Conservation (phyloP, 2,888 invertebrate species). For the Acanthosepion pharaonis region DNA sequence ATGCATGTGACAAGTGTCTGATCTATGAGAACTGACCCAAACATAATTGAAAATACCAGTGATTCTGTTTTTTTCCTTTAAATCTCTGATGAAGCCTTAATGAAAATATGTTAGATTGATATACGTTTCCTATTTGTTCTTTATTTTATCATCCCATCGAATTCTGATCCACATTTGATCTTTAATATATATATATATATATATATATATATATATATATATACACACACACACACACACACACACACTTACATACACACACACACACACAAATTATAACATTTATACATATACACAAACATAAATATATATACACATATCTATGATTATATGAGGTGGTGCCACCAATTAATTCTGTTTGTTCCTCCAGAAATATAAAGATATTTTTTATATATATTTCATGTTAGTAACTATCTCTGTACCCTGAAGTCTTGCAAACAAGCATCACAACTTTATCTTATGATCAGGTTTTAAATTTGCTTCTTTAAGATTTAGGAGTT, state of each 20-base stretch:
- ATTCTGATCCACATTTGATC: too few relatives aligned
- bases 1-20: too few relatives aligned
- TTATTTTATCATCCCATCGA: too few relatives aligned
- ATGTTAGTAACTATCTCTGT: neutral
- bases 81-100: too few relatives aligned
- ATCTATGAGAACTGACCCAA: too few relatives aligned
- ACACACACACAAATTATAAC: neutral
- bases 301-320: neutral
- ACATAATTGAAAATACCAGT: too few relatives aligned
- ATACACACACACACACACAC: neutral
- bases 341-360: neutral
- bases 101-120: too few relatives aligned
- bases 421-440: neutral
- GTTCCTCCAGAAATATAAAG: neutral
- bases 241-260: neutral
- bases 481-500: too few relatives aligned
- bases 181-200: neutral
- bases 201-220: slow-evolving; percentile 38
- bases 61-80: too few relatives aligned
- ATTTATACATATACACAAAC: neutral
- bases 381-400: neutral
- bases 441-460: neutral
- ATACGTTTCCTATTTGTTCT: too few relatives aligned
- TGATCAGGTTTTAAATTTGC: neutral
- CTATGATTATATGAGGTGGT: neutral